Evolutionary conservation across 2,888 invertebrate genomes (phyloP).

Genomic region (Acrobasis repandana): DNA sequence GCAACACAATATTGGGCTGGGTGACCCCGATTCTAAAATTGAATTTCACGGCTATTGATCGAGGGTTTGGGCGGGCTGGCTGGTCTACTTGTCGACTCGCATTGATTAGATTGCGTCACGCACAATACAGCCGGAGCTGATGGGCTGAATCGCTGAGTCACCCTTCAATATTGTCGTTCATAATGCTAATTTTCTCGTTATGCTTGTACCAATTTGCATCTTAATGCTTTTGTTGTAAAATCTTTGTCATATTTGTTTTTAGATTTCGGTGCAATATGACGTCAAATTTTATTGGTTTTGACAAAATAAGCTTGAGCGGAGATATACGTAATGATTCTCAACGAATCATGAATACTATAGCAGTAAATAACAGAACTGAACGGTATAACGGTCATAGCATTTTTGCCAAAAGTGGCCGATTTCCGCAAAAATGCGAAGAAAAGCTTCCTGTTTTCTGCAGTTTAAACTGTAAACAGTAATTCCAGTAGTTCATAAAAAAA

Average conservation of each 20-base stretch:
- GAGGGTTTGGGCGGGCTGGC: slow-evolving; percentile 74
- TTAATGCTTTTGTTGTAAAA: slow-evolving; percentile 66
- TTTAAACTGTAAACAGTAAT: too few relatives aligned
- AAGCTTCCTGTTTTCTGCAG: too few relatives aligned
- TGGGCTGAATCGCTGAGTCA: slow-evolving; percentile 75
- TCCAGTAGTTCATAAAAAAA: too few relatives aligned
- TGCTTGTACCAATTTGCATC: slow-evolving; percentile 79
- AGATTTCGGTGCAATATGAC: neutral
- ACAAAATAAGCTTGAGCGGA: too few relatives aligned
- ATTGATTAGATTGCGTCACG: slow-evolving; percentile 58
- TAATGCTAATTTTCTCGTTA: slow-evolving; percentile 78
- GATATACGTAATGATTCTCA: too few relatives aligned
- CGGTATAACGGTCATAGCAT: too few relatives aligned
- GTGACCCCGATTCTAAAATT: slow-evolving; percentile 65
- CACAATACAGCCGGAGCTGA: slow-evolving; percentile 65
- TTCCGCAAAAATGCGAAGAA: too few relatives aligned
- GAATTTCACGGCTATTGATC: slow-evolving; percentile 75
- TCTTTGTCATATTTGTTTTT: slow-evolving; percentile 34
- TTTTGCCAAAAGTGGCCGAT: too few relatives aligned
- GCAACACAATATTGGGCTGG: slow-evolving; percentile 37
- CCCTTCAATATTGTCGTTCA: slow-evolving; percentile 74
- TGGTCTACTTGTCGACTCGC: slow-evolving; percentile 63
- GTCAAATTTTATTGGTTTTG: neutral
- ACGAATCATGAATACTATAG: too few relatives aligned
- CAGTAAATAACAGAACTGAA: too few relatives aligned